Evolutionary conservation across 2,888 invertebrate genomes (phyloP), one percentile per base, ranked within the genome.

Genomic region (Allygus modestus): DNA sequence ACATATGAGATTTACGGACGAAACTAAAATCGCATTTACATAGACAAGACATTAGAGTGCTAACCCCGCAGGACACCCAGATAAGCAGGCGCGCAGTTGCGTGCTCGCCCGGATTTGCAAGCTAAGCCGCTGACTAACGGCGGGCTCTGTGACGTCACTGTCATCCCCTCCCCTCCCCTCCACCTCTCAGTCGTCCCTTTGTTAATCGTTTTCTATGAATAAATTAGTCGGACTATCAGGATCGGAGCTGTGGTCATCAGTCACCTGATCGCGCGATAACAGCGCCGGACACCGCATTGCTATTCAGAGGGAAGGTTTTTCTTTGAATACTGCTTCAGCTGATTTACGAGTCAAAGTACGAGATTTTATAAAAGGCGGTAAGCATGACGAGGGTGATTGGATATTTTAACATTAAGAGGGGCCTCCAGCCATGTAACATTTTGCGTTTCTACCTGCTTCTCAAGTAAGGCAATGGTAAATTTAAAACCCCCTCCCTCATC

Each of bases 161-260:
- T n/a, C n/a, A n/a, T n/a, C n/a, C n/a, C n/a, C n/a, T n/a, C n/a
- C n/a, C n/a, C n/a, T n/a, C 82, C 46, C 46, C 37, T 4, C 37
- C 37, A 37, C n/a, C n/a, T n/a, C n/a, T n/a, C n/a, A n/a, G n/a
- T n/a, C n/a, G 37, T 46, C 82, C 82, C 82, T 82, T 82, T 51
- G 82, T 82, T 82, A 82, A 82, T 82, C 82, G 82, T 71, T 82
- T 82, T 54, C 82, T 82, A 82, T 82, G 82, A 82, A 82, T 82
- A 82, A 82, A 82, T 82, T 82, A 82, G 69, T 37, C 37, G 61
- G 28, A 43, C 65, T 51, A 51, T 33, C 41, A 43, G 82, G 82
- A 46, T n/a, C n/a, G n/a, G 37, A 20, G 43, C 71, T 31, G 41
- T 4, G 46, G 46, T 28, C 77, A 77, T 77, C 77, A n/a, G 77